Conservation (phyloP, 2,797 vertebrate genomes). For the Acanthurus lineatus region DNA sequence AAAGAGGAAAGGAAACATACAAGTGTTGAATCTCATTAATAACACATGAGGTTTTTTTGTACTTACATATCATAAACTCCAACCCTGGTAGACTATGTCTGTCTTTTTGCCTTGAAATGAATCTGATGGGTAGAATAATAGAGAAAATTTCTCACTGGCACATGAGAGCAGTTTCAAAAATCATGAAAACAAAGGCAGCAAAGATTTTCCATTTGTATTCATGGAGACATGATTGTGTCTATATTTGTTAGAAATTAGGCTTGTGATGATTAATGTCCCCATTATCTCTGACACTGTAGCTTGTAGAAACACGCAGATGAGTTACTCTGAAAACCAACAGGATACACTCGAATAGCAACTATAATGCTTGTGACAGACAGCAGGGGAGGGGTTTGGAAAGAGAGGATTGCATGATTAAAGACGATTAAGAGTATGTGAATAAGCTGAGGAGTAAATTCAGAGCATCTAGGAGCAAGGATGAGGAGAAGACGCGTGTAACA, state of each 20-base stretch:
- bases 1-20: slow-evolving; percentile 64
- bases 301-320: slow-evolving; percentile 10
- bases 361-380: not conserved
- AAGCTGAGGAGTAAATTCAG: slow-evolving; percentile 16
- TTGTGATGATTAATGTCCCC: not conserved
- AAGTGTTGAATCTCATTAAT: slow-evolving; percentile 83
- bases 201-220: not conserved
- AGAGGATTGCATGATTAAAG: slow-evolving; percentile 3
- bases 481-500: not conserved
- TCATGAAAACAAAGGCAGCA: not conserved
- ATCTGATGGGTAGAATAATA: slow-evolving; percentile 12
- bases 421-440: slow-evolving; percentile 10
- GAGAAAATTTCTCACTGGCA: not conserved
- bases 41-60: slow-evolving; percentile 75
- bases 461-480: not conserved
- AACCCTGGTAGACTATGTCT: slow-evolving; percentile 17
- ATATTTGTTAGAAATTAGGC: not conserved
- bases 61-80: slow-evolving; percentile 68
- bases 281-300: not conserved
- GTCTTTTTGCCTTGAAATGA: slow-evolving; percentile 22
- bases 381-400: slow-evolving; percentile 23
- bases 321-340: not conserved
- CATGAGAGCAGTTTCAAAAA: not conserved
- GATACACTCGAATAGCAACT: not conserved
- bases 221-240: slow-evolving; percentile 3